Evolutionary conservation across 1,140 invertebrate species (phyloP).

Genomic region (Cherax quadricarinatus): DNA sequence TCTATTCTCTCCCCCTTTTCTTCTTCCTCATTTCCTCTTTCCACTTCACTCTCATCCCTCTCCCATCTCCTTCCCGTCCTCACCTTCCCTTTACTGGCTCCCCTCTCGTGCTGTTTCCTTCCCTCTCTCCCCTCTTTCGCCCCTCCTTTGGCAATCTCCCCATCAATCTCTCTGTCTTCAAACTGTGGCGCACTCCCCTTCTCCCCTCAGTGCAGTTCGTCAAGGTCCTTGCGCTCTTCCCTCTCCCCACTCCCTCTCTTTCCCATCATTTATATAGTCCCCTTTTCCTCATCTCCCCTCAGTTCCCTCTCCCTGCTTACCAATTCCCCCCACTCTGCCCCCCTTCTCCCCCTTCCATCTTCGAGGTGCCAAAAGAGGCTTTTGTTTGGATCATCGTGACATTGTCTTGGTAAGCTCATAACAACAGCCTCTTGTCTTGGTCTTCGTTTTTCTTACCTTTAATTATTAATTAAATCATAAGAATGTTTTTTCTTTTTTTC

Average conservation of each 20-base stretch:
- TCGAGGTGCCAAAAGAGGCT: neutral
- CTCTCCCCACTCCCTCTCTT: neutral
- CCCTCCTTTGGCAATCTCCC: slow-evolving; percentile 28
- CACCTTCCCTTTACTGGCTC: neutral
- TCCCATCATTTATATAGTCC: neutral
- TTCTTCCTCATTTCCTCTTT: neutral
- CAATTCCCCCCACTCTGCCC: neutral
- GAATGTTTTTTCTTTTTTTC: neutral
- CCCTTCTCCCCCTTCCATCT: neutral
- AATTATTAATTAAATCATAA: neutral
- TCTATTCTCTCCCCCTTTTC: neutral
- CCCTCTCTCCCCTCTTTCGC: neutral
- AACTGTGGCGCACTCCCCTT: slow-evolving; percentile 14
- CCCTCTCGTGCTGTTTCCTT: neutral
- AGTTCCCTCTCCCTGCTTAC: neutral
- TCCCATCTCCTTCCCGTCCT: neutral
- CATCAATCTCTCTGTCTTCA: slow-evolving; percentile 50
- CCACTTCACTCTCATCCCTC: neutral
- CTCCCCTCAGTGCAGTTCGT: slow-evolving; percentile 49
- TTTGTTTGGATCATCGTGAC: neutral
- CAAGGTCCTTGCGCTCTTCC: slow-evolving; percentile 17
- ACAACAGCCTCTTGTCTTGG: neutral
- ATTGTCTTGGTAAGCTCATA: neutral
- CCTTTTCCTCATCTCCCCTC: slow-evolving; percentile 19
- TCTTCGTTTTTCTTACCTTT: neutral